Conservation (phyloP, 2,113 vertebrate species). For the Hyperopisus bebe region DNA sequence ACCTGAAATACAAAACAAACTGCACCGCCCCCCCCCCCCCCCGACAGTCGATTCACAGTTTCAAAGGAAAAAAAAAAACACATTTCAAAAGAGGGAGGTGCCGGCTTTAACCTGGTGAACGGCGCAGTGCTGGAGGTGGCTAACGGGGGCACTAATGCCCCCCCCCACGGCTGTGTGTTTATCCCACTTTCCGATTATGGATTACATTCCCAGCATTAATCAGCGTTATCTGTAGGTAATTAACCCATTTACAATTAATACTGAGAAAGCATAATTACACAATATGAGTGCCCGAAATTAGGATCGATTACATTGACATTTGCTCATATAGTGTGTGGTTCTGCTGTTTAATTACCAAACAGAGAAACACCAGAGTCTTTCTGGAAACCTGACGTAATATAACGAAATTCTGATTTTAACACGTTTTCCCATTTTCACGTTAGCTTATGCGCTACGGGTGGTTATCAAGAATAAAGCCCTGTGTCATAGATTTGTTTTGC, state of each 20-base stretch:
- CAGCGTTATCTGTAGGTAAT: slow-evolving; percentile 14
- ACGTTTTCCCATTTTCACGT: neutral
- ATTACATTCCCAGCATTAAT: slow-evolving; percentile 1
- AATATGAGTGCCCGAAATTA: slow-evolving; percentile 10
- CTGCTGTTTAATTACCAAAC: neutral
- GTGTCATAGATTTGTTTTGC: neutral
- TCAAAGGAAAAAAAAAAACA: neutral
- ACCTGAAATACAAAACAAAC: neutral
- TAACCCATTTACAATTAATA: slow-evolving; percentile 18
- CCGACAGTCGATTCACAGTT: neutral
- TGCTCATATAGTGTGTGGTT: neutral
- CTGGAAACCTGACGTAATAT: neutral
- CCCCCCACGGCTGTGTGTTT: neutral
- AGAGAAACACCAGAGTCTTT: neutral
- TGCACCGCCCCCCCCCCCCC: neutral
- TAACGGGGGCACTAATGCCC: neutral
- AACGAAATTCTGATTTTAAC: neutral
- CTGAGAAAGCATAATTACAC: slow-evolving; percentile 17
- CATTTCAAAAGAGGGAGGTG: neutral
- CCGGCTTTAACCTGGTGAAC: neutral
- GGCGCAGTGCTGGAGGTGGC: neutral
- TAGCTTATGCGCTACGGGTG: neutral
- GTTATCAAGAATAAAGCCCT: neutral
- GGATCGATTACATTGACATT: slow-evolving; percentile 6
- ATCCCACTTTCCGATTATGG: neutral